Base-by-base conservation (phyloP, 2,888 invertebrate species). In the Apomyelois bistriatella region DNA sequence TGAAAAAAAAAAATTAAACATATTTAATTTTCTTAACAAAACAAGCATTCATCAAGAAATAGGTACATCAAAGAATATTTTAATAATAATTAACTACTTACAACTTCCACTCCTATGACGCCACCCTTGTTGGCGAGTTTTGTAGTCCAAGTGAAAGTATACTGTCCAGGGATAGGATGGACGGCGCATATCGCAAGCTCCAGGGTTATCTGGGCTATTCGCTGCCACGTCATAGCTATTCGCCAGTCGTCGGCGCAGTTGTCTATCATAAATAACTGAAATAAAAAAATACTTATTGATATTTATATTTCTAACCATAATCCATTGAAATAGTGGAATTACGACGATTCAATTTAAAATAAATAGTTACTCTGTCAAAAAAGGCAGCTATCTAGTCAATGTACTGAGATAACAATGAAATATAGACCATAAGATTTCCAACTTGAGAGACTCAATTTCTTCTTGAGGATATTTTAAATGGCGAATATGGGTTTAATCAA, bases 241-340 rank as follows among this genome's bases (percentile, higher is more conserved):
- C 99, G 94, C 99, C 99, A 99, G 92, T 99, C 99, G 87, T 99
- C 99, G 65, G 99, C 98, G 92, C 99, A 99, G 93, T 99, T 99
- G 94, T 99, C 99, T 92, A 99, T 98, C 96, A 99, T 99, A 93
- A 99, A 99, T 91, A 99, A 94, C 99, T 99, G 94, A 42, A 93
- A 92, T 56, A 0, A 49, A 6, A 59, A 53, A 65, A 51, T 12
- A 30, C n/a, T n/a, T n/a, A n/a, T n/a, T n/a, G n/a, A n/a, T n/a
- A n/a, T n/a, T n/a, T n/a, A n/a, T n/a, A n/a, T n/a, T n/a, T n/a
- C n/a, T n/a, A n/a, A n/a, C n/a, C n/a, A n/a, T n/a, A n/a, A n/a
- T n/a, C n/a, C n/a, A n/a, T n/a, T n/a, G n/a, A n/a, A n/a, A n/a
- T n/a, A n/a, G n/a, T n/a, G n/a, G n/a, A n/a, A n/a, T n/a, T n/a